phyloP scores from a whole-genome alignment of 1,140 invertebrate species.

The Nephotettix cincticeps region DNA sequence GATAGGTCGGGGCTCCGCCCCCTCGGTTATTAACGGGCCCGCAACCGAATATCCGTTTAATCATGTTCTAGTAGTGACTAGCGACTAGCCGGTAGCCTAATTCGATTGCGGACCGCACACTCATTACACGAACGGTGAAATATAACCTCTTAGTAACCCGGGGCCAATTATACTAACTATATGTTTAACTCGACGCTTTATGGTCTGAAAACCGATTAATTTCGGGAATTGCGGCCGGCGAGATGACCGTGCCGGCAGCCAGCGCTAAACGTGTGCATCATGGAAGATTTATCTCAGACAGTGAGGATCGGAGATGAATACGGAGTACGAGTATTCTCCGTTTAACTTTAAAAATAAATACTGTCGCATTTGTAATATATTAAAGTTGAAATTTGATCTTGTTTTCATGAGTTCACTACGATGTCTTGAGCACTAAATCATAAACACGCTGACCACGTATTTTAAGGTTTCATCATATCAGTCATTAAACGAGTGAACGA shows the following conservation, averaged over 20 bases:
- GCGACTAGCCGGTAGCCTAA: conserved; percentile 20
- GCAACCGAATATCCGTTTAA: conserved; percentile 14
- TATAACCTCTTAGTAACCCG: conserved; percentile 18
- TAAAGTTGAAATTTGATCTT: too few relatives aligned
- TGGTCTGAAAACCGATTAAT: conserved; percentile 20
- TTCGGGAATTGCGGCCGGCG: conserved; percentile 15
- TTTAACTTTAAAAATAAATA: too few relatives aligned
- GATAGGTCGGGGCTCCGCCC: neutral
- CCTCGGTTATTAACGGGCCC: conserved; percentile 8
- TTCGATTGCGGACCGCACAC: conserved; percentile 1
- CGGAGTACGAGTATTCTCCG: too few relatives aligned
- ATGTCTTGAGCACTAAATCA: too few relatives aligned
- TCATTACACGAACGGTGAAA: conserved; percentile 11
- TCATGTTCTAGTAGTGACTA: conserved; percentile 5
- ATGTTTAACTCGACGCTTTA: conserved; percentile 20
- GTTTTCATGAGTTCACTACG: too few relatives aligned
- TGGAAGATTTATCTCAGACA: too few relatives aligned
- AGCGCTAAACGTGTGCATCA: too few relatives aligned
- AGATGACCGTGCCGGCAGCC: neutral
- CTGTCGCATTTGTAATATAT: too few relatives aligned
- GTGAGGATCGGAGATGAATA: too few relatives aligned
- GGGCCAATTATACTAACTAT: conserved; percentile 20
- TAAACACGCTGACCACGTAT: too few relatives aligned
- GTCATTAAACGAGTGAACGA: too few relatives aligned
- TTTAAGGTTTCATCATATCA: too few relatives aligned